These are phyloP conservation scores for Carettochelys insculpta DNA, from an alignment of 2,113 vertebrate species.

Conservation along the genomic window DNA sequence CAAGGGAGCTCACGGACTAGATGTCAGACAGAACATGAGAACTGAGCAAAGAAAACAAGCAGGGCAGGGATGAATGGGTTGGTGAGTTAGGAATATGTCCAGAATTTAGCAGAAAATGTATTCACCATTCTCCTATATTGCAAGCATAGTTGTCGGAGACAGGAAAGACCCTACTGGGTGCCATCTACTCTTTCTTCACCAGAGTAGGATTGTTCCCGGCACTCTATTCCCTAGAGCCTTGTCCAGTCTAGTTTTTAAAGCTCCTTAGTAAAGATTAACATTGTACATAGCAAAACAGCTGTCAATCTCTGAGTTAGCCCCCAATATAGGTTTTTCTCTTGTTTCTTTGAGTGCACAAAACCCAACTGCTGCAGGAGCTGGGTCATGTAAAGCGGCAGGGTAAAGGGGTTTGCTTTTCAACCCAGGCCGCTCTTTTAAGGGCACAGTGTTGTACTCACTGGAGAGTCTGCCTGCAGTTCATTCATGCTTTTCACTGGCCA, in stretches of 20 bases:
- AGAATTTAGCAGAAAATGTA: neutral
- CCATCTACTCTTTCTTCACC: neutral
- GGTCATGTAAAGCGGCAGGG: neutral
- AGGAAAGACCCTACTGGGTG: neutral
- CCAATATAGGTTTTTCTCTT: neutral
- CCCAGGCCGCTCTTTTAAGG: fast-evolving
- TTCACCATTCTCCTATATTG: neutral
- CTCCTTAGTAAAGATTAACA: constrained; percentile 58
- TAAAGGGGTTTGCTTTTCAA: neutral
- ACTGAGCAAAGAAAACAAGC: neutral
- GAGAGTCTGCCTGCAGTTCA: neutral
- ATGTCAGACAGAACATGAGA: neutral
- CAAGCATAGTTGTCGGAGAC: no score
- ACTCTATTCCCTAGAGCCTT: neutral
- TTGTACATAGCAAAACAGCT: neutral
- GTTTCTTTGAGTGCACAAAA: neutral
- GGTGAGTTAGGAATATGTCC: neutral
- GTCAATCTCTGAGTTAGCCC: neutral
- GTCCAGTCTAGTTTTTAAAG: neutral
- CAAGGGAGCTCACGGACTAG: neutral
- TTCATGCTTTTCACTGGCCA: neutral
- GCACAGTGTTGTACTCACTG: neutral
- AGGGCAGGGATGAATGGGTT: neutral
- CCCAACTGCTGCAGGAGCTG: fast-evolving
- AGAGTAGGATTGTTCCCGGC: neutral